Conservation (phyloP, 2,888 invertebrate species). For the Chrysomela aeneicollis region DNA sequence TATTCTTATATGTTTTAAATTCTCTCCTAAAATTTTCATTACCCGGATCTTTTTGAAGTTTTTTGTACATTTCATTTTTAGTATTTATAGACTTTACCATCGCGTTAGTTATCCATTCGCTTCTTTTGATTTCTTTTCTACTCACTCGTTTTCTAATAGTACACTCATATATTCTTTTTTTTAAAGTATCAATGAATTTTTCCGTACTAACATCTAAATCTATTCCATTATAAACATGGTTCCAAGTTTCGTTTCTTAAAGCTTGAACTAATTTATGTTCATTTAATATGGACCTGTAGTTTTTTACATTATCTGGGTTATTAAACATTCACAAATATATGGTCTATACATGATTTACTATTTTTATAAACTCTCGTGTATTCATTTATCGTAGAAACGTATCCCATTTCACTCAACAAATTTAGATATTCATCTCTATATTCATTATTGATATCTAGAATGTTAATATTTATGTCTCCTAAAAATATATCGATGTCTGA, state of each 20-base stretch:
- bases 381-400: slow-evolving; percentile 17
- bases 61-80: slow-evolving; percentile 11
- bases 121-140: slow-evolving; percentile 9
- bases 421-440: slow-evolving; percentile 10
- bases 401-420: slow-evolving; percentile 13
- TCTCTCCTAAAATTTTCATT: slow-evolving; percentile 15
- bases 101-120: slow-evolving; percentile 7
- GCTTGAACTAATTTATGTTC: not conserved
- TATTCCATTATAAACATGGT: not conserved
- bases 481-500: not conserved
- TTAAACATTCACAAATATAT: not conserved
- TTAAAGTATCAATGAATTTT: not conserved
- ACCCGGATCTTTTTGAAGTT: slow-evolving; percentile 8
- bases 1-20: slow-evolving; percentile 17
- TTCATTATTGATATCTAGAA: slow-evolving; percentile 13
- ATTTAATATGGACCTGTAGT: not conserved
- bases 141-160: not conserved
- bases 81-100: slow-evolving; percentile 4
- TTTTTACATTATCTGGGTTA: not conserved
- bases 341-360: slow-evolving; percentile 11
- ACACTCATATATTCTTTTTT: too few species aligned
- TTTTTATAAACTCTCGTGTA: slow-evolving; percentile 8
- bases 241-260: slow-evolving; percentile 5
- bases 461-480: slow-evolving; percentile 7
- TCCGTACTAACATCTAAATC: not conserved